Base-by-base conservation (phyloP, 2,113 vertebrate species). In the Antennarius striatus region DNA sequence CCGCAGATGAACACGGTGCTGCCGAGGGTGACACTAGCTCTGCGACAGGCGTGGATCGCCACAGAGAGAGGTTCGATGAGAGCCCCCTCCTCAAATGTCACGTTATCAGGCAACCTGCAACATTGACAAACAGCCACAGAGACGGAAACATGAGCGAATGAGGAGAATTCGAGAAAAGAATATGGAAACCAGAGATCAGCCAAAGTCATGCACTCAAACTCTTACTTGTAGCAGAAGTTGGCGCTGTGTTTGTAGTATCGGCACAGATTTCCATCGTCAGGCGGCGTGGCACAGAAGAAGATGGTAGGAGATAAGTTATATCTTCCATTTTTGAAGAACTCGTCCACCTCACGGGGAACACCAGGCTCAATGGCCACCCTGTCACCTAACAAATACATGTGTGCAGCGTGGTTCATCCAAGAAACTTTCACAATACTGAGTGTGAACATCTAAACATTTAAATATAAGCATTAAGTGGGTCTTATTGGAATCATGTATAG, bases 21-120 rank as follows among this genome's bases (percentile, higher is more conserved):
- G 39, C 98, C 97, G 69, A 99, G 86, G 17, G 93, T 91, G n/a
- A 99, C 93, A 3, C 93, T 93, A 0, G 90, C 97, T 74, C 96
- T 89, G 65, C 85, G 92, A 77, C 97, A 99, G 62, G 96, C 95
- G 0, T 99, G 94, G 77, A 99, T 98, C 51, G 95, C 98, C 80
- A 99, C 98, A 0, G 98, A 99, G 5, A 99, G 93, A 0, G 97
- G 98, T 77, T 99, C 97, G 0, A 98, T 91, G 22, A 99, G 91
- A 29, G 97, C 97, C n/a, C 96, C 98, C 89, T 99, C 98, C 83
- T 99, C 98, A 91, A 93, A 98, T 4, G 94, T 97, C 83, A 99
- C 93, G 2, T 93, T 94, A 70, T 98, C 95, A 16, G 98, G 97
- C 82, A 99, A 91, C 88, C 98, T 99, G 59, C 22, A 55, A 5